Conservation (phyloP, 2,888 invertebrate genomes). For the Pristionchus japonicus region DNA sequence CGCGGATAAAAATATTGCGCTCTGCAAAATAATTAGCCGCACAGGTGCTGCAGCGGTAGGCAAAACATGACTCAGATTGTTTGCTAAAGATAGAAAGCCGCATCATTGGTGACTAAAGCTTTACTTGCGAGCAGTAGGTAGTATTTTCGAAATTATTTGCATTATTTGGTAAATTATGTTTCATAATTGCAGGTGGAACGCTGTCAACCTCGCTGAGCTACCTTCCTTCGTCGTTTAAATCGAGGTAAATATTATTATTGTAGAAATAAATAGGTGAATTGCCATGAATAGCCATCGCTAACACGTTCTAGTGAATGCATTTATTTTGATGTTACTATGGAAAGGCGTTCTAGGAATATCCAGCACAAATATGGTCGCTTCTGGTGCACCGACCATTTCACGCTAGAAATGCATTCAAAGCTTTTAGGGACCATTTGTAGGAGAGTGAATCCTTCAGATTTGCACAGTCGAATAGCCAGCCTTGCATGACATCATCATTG, state of each 20-base stretch:
- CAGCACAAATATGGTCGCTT: background rate
- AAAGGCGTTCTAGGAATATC: background rate
- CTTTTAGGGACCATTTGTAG: background rate
- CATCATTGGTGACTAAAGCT: background rate
- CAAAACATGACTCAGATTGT: background rate
- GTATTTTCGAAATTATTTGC: background rate
- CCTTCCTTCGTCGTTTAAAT: conserved; percentile 29
- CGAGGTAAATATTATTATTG: background rate
- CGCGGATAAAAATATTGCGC: background rate
- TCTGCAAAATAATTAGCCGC: background rate
- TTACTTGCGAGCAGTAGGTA: background rate
- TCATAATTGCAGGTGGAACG: conserved; percentile 33
- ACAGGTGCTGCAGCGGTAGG: background rate
- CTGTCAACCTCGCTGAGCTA: conserved; percentile 26
- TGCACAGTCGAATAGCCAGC: background rate
- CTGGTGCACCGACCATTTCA: background rate
- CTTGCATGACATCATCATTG: background rate
- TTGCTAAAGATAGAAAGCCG: background rate
- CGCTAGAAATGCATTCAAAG: background rate
- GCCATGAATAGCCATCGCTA: background rate
- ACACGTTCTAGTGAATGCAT: background rate
- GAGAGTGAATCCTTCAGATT: too few species aligned
- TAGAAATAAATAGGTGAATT: too few species aligned
- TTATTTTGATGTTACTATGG: background rate
- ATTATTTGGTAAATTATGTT: too few species aligned